Evolutionary conservation across 2,888 invertebrate species (phyloP).

Genomic region (Drosophila melanocephala): DNA sequence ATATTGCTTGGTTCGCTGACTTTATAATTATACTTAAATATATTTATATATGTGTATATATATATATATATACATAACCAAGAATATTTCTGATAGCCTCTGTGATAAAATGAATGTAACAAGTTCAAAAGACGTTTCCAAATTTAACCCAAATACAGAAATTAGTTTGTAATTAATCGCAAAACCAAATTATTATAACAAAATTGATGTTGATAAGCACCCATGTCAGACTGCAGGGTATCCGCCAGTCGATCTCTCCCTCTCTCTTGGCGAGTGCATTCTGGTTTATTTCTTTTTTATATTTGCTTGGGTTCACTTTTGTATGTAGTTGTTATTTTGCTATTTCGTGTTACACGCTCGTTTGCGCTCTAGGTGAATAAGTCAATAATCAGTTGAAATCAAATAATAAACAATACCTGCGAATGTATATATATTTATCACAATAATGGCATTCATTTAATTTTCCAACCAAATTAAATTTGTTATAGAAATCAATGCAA

Average conservation of each 20-base stretch:
- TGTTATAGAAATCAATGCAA: not conserved
- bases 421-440: slow-evolving; percentile 10
- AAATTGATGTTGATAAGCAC: not conserved
- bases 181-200: not conserved
- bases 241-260: not conserved
- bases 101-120: not conserved
- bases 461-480: not conserved
- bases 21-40: not conserved
- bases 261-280: no score
- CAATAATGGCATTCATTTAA: slow-evolving; percentile 26
- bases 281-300: not conserved
- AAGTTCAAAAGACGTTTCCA: not conserved
- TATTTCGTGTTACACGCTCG: slow-evolving; percentile 37
- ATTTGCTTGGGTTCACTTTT: slow-evolving; percentile 12
- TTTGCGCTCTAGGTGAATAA: slow-evolving; percentile 23
- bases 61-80: not conserved
- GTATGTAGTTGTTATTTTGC: slow-evolving; percentile 16
- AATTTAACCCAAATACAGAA: not conserved
- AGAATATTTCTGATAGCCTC: not conserved
- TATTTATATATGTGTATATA: not conserved
- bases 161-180: not conserved
- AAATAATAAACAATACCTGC: slow-evolving; percentile 30
- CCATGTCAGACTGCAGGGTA: not conserved
- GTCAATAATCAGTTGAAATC: slow-evolving; percentile 27
- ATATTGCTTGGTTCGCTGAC: not conserved